Conservation (phyloP, 2,113 vertebrate species). For the Mustelus asterias region DNA sequence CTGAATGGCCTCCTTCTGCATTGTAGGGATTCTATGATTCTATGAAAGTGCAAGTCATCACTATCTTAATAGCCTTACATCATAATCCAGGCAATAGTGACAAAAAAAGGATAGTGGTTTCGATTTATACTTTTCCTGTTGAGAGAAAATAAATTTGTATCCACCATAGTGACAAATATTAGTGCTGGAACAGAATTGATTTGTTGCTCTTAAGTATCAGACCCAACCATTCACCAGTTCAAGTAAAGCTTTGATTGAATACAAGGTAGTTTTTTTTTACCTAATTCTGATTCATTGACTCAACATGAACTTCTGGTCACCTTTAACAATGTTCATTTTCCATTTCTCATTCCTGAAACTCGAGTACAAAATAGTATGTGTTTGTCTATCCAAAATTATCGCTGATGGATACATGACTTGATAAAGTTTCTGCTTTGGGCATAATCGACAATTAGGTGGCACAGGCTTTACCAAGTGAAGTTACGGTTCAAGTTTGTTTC, state of each 20-base stretch:
- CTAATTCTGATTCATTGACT: background rate
- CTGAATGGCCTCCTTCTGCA: too few relatives aligned
- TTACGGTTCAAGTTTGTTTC: background rate
- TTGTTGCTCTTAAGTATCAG: background rate
- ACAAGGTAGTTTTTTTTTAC: background rate
- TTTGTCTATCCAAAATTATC: too few relatives aligned
- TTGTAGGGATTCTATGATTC: too few relatives aligned
- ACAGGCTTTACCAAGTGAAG: background rate
- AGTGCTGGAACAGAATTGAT: background rate
- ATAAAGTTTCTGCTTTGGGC: too few relatives aligned
- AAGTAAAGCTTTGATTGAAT: background rate
- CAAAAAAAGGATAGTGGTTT: background rate
- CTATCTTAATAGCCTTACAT: background rate
- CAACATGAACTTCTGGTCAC: background rate
- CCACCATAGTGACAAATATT: background rate
- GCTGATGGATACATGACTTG: background rate
- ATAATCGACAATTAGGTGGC: background rate
- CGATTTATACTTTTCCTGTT: background rate
- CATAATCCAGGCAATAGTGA: background rate
- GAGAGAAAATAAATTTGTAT: background rate
- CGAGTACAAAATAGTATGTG: too few relatives aligned
- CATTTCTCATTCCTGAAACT: background rate
- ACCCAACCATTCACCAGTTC: background rate
- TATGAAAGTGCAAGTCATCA: background rate
- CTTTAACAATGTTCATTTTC: background rate